These are phyloP conservation scores for Cephus spinipes DNA, from an alignment of 2,888 invertebrate genomes.

Conservation along the genomic window DNA sequence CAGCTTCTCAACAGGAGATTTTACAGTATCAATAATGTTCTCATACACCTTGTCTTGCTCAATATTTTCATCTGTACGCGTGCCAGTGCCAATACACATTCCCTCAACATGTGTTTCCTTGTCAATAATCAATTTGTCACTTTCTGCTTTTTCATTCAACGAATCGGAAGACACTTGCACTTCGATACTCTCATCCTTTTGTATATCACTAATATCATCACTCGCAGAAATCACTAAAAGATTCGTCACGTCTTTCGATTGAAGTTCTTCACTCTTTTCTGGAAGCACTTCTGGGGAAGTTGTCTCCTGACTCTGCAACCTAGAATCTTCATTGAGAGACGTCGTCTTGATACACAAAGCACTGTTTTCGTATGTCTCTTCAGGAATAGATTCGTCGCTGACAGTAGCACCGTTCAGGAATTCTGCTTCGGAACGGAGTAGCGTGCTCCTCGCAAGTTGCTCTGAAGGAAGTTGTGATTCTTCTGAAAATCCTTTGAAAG, in stretches of 20 bases:
- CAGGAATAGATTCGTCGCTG: background rate
- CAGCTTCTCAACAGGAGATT: conserved; percentile 11
- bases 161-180: background rate
- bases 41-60: background rate
- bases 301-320: background rate
- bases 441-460: background rate
- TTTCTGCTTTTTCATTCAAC: background rate
- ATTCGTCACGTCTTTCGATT: conserved; percentile 3
- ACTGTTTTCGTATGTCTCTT: background rate
- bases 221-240: background rate
- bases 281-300: background rate
- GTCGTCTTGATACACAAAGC: background rate
- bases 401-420: background rate
- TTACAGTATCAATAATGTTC: background rate
- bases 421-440: background rate
- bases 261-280: conserved; percentile 4
- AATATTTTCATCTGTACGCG: background rate
- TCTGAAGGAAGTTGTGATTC: conserved; percentile 14
- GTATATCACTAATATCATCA: conserved; percentile 9
- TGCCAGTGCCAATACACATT: background rate
- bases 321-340: background rate
- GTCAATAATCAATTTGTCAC: background rate
- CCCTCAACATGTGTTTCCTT: background rate
- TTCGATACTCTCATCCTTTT: background rate
- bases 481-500: conserved; percentile 44